phyloP scores from a whole-genome alignment of 2,888 invertebrate species.

The Petrolisthes manimaculis region DNA sequence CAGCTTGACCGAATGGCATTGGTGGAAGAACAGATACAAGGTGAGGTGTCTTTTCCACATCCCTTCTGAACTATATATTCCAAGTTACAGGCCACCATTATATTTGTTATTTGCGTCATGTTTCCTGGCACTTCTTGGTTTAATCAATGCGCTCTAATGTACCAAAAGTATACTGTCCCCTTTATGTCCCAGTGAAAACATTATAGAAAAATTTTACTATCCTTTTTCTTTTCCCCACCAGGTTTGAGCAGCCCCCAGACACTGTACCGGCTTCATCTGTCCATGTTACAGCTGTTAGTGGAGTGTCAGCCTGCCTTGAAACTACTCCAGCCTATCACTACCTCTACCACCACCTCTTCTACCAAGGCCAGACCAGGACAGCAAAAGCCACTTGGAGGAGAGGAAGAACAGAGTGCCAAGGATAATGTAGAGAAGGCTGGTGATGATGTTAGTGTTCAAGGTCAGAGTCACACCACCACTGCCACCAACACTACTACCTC shows the following conservation, averaged over 20 bases:
- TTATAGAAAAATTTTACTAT: neutral
- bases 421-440: too few relatives aligned
- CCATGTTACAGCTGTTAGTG: slow-evolving; percentile 39
- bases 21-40: neutral
- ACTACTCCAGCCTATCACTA: slow-evolving; percentile 18
- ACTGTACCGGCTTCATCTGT: slow-evolving; percentile 32
- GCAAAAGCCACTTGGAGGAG: neutral
- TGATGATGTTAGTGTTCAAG: too few relatives aligned
- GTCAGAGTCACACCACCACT: too few relatives aligned
- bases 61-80: too few relatives aligned
- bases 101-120: too few relatives aligned
- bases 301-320: slow-evolving; percentile 41
- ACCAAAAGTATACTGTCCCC: neutral
- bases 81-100: too few relatives aligned
- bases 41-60: neutral
- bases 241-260: slow-evolving; percentile 35
- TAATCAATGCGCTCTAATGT: too few relatives aligned
- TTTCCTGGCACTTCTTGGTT: too few relatives aligned
- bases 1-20: slow-evolving; percentile 49
- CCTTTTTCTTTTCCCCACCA: neutral
- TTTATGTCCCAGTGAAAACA: neutral
- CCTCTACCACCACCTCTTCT: neutral
- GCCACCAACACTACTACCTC: too few relatives aligned
- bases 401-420: too few relatives aligned
- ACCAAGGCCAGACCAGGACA: slow-evolving; percentile 7